phyloP scores from a whole-genome alignment of 2,113 vertebrate species.

The Xiphophorus couchianus region DNA sequence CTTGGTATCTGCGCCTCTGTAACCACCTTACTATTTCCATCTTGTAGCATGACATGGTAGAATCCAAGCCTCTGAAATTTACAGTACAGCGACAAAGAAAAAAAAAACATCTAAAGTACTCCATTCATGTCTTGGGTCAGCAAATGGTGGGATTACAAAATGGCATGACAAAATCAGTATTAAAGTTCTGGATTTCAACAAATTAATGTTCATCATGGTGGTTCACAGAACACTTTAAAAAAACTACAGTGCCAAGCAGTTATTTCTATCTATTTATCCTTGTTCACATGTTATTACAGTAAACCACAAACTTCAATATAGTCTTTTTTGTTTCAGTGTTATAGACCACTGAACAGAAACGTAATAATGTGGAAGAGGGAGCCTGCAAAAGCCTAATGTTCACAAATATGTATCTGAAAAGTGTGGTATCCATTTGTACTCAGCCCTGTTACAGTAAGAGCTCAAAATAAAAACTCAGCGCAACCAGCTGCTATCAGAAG shows the following conservation, averaged over 20 bases:
- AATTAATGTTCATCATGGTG: neutral
- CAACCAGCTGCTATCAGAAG: neutral
- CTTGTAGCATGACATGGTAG: constrained; percentile 29
- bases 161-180: neutral
- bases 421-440: neutral
- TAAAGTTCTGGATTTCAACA: neutral
- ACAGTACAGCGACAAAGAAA: neutral
- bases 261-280: neutral
- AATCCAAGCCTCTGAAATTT: constrained; percentile 8
- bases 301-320: neutral
- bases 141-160: neutral
- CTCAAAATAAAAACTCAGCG: neutral
- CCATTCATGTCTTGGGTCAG: too few species aligned
- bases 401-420: neutral
- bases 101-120: neutral
- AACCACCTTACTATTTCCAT: constrained; percentile 38
- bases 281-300: neutral
- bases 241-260: neutral
- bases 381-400: neutral
- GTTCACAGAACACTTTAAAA: neutral
- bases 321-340: neutral
- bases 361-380: neutral
- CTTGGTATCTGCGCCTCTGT: constrained; percentile 41
- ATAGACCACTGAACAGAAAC: neutral
- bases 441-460: neutral